A percentile compares a stretch with the other conserved stretches of the same genome.
These are phyloP conservation scores for Podilymbus podiceps DNA, from an alignment of 2,113 vertebrate species.

Conservation along the genomic window DNA sequence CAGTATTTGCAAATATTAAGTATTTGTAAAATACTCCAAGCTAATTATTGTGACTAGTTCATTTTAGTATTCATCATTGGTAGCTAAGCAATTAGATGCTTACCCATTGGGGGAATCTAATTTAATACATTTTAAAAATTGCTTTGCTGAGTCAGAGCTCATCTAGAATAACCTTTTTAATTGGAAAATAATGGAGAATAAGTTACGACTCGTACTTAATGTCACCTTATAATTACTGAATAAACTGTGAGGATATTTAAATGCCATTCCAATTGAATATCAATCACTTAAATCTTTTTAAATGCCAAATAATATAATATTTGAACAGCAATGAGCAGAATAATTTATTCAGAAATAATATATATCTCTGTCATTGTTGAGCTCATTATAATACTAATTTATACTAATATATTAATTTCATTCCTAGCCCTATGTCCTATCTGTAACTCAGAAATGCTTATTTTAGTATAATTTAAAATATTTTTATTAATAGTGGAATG, in stretches of 20 bases:
- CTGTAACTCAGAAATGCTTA: background rate
- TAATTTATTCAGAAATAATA: background rate
- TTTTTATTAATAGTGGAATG: background rate
- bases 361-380: background rate
- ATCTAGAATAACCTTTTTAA: constrained; percentile 6
- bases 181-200: constrained; percentile 12
- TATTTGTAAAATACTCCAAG: background rate
- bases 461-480: background rate
- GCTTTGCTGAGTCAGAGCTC: constrained; percentile 13
- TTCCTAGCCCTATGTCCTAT: background rate
- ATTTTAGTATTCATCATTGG: background rate
- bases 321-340: background rate
- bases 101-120: background rate
- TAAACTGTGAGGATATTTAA: background rate
- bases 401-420: background rate
- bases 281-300: background rate
- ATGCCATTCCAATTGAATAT: constrained; percentile 24
- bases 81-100: background rate
- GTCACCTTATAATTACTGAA: background rate
- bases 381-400: background rate
- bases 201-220: constrained; percentile 13
- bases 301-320: constrained; percentile 7
- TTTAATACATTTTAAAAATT: constrained; percentile 6
- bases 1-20: background rate
- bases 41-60: background rate